A percentile compares a stretch with the other conserved stretches of the same genome.
phyloP scores from a whole-genome alignment of 2,113 vertebrate genomes.

The Thunnus thynnus region DNA sequence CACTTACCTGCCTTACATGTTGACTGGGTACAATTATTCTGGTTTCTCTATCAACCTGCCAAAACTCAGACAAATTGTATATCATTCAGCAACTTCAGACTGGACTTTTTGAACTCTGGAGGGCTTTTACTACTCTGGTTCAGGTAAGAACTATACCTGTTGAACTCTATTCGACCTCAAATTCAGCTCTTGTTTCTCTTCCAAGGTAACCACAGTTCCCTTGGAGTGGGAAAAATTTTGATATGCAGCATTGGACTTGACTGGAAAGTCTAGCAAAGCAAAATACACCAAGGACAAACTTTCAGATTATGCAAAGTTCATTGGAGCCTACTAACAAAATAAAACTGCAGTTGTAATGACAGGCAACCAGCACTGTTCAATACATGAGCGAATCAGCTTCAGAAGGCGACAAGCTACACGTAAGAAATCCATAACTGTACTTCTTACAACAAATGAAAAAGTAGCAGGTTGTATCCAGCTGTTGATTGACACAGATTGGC shows the following conservation, averaged over 20 bases:
- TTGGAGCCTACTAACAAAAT: neutral
- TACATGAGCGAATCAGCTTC: neutral
- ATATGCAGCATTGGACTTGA: neutral
- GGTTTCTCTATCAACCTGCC: neutral
- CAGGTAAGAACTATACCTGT: neutral
- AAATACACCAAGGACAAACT: conserved; percentile 23
- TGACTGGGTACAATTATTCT: neutral
- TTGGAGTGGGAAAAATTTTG: conserved; percentile 4
- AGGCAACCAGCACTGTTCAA: neutral
- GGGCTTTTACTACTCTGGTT: conserved; percentile 6
- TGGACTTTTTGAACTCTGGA: conserved; percentile 15
- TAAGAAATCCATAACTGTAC: neutral
- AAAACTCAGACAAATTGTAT: neutral
- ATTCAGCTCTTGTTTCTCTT: conserved; percentile 15
- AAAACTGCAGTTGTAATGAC: neutral
- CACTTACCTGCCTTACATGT: conserved; percentile 7
- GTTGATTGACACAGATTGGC: conserved; percentile 9
- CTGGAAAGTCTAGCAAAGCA: neutral
- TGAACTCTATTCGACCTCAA: conserved; percentile 1
- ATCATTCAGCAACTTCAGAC: conserved; percentile 26
- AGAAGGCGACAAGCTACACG: no score
- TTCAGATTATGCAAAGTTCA: neutral
- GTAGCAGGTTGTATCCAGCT: neutral
- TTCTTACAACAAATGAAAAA: neutral
- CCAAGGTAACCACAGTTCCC: neutral